These are phyloP conservation scores for Phasia obesa DNA, from an alignment of 2,888 invertebrate genomes.

Conservation along the genomic window DNA sequence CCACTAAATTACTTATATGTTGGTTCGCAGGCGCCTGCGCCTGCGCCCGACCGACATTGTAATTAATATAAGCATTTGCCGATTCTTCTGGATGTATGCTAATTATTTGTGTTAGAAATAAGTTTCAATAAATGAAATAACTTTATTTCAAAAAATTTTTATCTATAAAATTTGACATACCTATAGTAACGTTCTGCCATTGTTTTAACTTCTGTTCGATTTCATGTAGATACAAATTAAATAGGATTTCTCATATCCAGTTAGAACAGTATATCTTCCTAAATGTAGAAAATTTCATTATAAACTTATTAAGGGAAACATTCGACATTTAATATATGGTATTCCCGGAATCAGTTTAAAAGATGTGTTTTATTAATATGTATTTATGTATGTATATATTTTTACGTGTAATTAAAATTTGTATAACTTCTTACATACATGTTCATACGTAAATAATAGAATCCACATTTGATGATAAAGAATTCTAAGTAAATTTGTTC, in stretches of 20 bases:
- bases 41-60: constrained; percentile 64
- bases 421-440: too few relatives aligned
- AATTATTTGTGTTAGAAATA: constrained; percentile 9
- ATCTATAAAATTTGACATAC: constrained; percentile 68
- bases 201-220: constrained; percentile 39
- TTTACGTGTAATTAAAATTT: too few relatives aligned
- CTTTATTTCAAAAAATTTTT: not conserved
- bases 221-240: constrained; percentile 19
- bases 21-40: constrained; percentile 55
- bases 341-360: too few relatives aligned
- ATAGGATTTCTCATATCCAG: constrained; percentile 8
- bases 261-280: constrained; percentile 18
- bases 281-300: constrained; percentile 7
- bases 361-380: too few relatives aligned
- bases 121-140: not conserved
- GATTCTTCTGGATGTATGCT: constrained; percentile 74
- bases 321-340: too few relatives aligned
- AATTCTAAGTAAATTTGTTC: too few relatives aligned
- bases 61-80: constrained; percentile 66
- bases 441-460: too few relatives aligned
- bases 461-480: too few relatives aligned
- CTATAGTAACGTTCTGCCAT: constrained; percentile 76
- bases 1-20: constrained; percentile 40
- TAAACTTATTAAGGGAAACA: too few relatives aligned
- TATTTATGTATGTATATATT: too few relatives aligned